A percentile compares a stretch with the other conserved stretches of the same genome.
phyloP scores from a whole-genome alignment of 1,140 invertebrate species.

The Chlorops oryzae region DNA sequence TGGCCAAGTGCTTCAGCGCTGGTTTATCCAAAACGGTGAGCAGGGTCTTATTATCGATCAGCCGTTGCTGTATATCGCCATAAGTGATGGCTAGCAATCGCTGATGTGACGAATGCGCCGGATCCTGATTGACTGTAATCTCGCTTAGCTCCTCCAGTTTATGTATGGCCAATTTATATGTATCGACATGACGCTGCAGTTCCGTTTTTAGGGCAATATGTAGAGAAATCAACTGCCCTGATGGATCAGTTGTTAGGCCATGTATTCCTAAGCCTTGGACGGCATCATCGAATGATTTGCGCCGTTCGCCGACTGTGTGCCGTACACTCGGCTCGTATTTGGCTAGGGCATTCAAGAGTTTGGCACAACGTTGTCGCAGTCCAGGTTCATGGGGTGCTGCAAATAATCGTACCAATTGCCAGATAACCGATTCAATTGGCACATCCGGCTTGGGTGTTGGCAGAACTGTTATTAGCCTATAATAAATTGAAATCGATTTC shows the following conservation, averaged over 20 bases:
- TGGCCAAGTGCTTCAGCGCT: constrained; percentile 53
- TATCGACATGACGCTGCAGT: constrained; percentile 74
- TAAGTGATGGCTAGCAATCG: constrained; percentile 75
- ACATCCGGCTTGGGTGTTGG: constrained; percentile 57
- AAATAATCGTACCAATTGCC: constrained; percentile 74
- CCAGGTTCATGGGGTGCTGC: constrained; percentile 60
- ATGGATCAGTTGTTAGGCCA: constrained; percentile 63
- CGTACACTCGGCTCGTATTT: constrained; percentile 55
- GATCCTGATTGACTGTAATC: constrained; percentile 67
- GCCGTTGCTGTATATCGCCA: constrained; percentile 73
- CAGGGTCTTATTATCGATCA: constrained; percentile 88
- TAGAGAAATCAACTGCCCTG: constrained; percentile 57
- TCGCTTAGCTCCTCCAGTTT: constrained; percentile 76
- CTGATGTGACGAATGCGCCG: constrained; percentile 83
- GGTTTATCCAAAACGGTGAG: constrained; percentile 77
- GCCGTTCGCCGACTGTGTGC: constrained; percentile 56
- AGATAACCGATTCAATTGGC: constrained; percentile 68
- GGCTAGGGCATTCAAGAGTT: constrained; percentile 51
- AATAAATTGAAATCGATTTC: not conserved
- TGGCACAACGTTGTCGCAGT: constrained; percentile 53
- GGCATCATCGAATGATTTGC: constrained; percentile 71
- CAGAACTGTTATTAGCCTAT: constrained; percentile 53
- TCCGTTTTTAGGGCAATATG: constrained; percentile 72
- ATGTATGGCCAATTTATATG: constrained; percentile 80
- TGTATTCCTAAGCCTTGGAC: constrained; percentile 83